Conservation (phyloP, 2,113 vertebrate species). For the Dipodomys spectabilis region DNA sequence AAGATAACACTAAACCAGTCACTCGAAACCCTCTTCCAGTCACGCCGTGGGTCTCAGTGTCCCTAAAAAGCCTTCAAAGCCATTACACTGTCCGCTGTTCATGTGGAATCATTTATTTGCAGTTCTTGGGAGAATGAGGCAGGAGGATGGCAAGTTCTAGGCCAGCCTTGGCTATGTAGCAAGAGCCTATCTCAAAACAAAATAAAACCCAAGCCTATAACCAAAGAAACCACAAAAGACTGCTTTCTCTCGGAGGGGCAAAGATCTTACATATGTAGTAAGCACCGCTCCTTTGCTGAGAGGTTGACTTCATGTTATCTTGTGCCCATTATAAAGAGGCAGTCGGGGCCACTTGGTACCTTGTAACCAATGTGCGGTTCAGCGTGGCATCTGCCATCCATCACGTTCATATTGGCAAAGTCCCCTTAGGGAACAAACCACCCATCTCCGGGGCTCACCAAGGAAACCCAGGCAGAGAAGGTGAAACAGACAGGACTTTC, state of each 20-base stretch:
- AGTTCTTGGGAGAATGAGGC: neutral
- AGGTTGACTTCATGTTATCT: neutral
- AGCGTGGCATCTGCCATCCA: neutral
- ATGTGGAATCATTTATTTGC: neutral
- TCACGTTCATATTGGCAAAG: neutral
- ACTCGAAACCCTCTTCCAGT: neutral
- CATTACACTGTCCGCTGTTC: neutral
- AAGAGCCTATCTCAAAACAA: neutral
- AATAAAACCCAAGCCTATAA: neutral
- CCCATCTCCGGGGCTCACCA: neutral
- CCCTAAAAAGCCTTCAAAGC: neutral
- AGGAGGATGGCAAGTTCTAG: neutral
- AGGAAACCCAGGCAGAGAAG: neutral
- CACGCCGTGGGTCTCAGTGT: neutral
- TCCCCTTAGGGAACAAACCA: neutral
- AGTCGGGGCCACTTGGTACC: neutral
- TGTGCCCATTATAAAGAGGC: neutral
- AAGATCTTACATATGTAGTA: neutral
- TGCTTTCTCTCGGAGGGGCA: neutral
- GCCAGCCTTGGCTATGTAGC: neutral
- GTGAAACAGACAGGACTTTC: neutral
- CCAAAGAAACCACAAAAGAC: neutral
- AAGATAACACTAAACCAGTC: constrained; percentile 22
- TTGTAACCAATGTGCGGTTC: neutral
- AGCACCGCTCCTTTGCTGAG: neutral